A percentile compares a stretch with the other conserved stretches of the same genome.
These are phyloP conservation scores for Poeciliopsis retropinna DNA, from an alignment of 2,113 vertebrate species.

Conservation along the genomic window DNA sequence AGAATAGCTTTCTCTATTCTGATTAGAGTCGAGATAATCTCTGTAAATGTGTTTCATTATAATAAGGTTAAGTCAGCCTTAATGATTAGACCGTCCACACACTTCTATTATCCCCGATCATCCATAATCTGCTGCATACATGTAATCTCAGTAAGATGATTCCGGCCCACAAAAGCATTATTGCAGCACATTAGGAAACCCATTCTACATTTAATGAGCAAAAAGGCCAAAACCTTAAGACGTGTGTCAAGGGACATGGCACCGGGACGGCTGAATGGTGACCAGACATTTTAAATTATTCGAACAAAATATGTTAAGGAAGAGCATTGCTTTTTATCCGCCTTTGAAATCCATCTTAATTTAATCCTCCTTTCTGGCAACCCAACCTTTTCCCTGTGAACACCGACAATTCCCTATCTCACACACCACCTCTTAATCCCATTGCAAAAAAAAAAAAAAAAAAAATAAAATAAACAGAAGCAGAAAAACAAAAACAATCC, in stretches of 20 bases:
- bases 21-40: slow-evolving; percentile 51
- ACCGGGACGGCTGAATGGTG: slow-evolving; percentile 18
- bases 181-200: slow-evolving; percentile 31
- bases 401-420: slow-evolving; percentile 19
- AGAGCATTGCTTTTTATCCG: slow-evolving; percentile 1
- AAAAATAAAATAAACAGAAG: neutral
- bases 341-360: slow-evolving; percentile 1
- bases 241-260: slow-evolving; percentile 12
- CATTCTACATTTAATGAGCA: slow-evolving; percentile 30
- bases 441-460: slow-evolving; percentile 14
- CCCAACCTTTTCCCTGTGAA: neutral
- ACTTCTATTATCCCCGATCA: slow-evolving; percentile 60
- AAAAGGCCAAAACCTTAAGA: slow-evolving; percentile 43
- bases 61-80: slow-evolving; percentile 72
- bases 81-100: slow-evolving; percentile 48
- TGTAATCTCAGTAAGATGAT: slow-evolving; percentile 57
- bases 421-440: slow-evolving; percentile 43
- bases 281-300: slow-evolving; percentile 4
- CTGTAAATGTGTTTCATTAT: slow-evolving; percentile 55
- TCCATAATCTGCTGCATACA: slow-evolving; percentile 50
- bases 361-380: neutral
- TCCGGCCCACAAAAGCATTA: slow-evolving; percentile 21
- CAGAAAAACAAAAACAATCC: neutral
- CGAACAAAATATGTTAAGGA: slow-evolving; percentile 15
- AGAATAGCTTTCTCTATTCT: slow-evolving; percentile 16